Conservation (phyloP, 2,797 vertebrate genomes). For the Hippoglossus hippoglossus region DNA sequence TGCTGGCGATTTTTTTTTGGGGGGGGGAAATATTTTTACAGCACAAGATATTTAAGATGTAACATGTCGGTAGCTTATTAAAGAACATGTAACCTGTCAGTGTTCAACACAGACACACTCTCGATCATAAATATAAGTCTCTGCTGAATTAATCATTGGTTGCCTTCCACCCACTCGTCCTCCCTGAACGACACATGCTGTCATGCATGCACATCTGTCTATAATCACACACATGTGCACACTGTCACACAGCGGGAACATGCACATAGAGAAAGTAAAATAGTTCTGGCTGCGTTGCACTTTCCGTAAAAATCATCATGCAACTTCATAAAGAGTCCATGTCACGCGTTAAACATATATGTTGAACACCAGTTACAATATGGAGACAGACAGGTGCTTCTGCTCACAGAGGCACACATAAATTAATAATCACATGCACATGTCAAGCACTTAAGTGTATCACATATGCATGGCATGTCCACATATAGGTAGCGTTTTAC, state of each 20-base stretch:
- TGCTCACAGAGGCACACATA: slow-evolving; percentile 36
- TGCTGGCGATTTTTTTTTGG: background rate
- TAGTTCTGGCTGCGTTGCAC: background rate
- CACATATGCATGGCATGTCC: slow-evolving; percentile 12
- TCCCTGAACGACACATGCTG: slow-evolving; percentile 24
- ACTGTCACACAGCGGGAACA: background rate
- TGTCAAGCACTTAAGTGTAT: slow-evolving; percentile 32
- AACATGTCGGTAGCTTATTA: slow-evolving; percentile 25
- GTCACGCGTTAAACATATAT: background rate
- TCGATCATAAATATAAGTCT: slow-evolving; percentile 27
- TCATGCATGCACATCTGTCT: slow-evolving; percentile 34
- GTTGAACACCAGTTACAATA: slow-evolving; percentile 14
- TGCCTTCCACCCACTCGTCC: slow-evolving; percentile 9
- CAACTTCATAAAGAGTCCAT: background rate
- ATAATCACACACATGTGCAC: slow-evolving; percentile 17
- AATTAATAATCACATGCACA: slow-evolving; percentile 50
- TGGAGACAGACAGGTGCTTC: slow-evolving; percentile 17
- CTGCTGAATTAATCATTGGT: slow-evolving; percentile 51
- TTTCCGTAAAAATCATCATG: background rate
- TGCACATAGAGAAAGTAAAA: background rate
- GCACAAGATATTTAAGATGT: slow-evolving; percentile 30
- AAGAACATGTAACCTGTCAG: slow-evolving; percentile 29
- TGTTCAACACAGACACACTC: background rate
- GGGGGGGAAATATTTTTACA: background rate
- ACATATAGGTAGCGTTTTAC: slow-evolving; percentile 12